Base-by-base conservation (phyloP, 2,797 vertebrate species). In the Melanogrammus aeglefinus region DNA sequence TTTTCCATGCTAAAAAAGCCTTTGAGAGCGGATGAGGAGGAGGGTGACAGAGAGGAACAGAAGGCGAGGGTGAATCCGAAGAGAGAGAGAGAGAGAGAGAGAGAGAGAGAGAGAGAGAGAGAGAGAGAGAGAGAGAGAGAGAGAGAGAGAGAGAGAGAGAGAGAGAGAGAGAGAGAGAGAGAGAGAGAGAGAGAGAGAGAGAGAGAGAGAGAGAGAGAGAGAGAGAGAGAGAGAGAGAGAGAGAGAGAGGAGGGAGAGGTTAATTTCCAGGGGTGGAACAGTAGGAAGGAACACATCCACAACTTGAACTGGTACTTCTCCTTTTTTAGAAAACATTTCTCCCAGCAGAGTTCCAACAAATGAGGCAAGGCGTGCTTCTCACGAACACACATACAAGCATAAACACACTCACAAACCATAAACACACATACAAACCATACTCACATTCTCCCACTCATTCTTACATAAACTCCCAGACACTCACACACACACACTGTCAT, bases 241-340 rank as follows among this genome's bases (percentile, higher is more conserved):
- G 21, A 72, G 70, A 72, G 31, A 31, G 72, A 66, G 31, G 41
- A 44, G 41, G 41, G 13, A 14, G 41, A 33, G 21, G 27, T 12
- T 66, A 2, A 66, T 72, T 36, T 0, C 31, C 82, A 88, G 86
- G 85, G 91, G 88, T 38, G 81, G 84, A 69, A 76, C 80, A 72
- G 75, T 80, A 80, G 86, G 86, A 87, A 79, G 90, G 84, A 92
- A 85, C 82, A 78, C 81, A 82, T 83, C 76, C 81, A 86, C 79
- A 90, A 24, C 47, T 88, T 84, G 90, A 91, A 91, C 91, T 92
- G 88, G 84, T 88, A 90, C 87, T 81, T 88, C 91, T 92, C 88
- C 88, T 91, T 93, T 93, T 93, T 92, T 91, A 91, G 88, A 88
- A 90, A 90, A 87, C 71, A 76, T 82, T 84, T 89, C 87, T 90